Evolutionary conservation across 2,888 invertebrate genomes (phyloP).

Genomic region (Bugulina stolonifera): DNA sequence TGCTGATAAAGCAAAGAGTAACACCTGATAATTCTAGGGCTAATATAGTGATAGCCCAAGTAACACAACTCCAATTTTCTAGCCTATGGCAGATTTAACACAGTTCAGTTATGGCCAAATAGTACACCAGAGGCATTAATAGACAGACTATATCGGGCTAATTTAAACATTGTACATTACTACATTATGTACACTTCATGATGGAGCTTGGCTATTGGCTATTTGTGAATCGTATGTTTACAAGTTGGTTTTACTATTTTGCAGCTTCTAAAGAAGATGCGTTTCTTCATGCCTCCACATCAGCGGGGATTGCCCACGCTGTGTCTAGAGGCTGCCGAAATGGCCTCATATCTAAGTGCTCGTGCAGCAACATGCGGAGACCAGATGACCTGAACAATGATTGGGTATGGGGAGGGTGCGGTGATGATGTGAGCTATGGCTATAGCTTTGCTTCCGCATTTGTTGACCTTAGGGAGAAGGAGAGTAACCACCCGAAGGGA

Average conservation of each 20-base stretch:
- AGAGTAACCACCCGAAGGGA: conserved; percentile 71
- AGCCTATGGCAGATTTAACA: too few relatives aligned
- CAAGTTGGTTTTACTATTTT: conserved; percentile 29
- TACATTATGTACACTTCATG: too few relatives aligned
- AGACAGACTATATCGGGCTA: too few relatives aligned
- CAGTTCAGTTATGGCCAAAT: too few relatives aligned
- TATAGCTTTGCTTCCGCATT: conserved; percentile 85
- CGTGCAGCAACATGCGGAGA: conserved; percentile 75
- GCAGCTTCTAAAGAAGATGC: conserved; percentile 59
- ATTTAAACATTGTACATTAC: too few relatives aligned
- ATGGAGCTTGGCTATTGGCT: too few relatives aligned
- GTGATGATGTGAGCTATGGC: conserved; percentile 85
- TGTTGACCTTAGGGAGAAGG: conserved; percentile 79
- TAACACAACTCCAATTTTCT: too few relatives aligned
- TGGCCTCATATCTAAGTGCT: conserved; percentile 80
- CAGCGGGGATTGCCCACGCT: conserved; percentile 71
- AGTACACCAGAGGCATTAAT: too few relatives aligned
- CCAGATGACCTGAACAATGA: conserved; percentile 79
- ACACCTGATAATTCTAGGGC: too few relatives aligned
- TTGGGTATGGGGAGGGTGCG: conserved; percentile 98
- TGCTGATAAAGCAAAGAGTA: too few relatives aligned
- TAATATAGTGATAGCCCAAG: too few relatives aligned
- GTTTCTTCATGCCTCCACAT: conserved; percentile 59
- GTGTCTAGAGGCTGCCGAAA: conserved; percentile 85
- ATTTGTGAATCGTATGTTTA: too few relatives aligned